Evolutionary conservation across 2,888 invertebrate genomes (phyloP).

Genomic region (Rhimphoctona megacephalus): DNA sequence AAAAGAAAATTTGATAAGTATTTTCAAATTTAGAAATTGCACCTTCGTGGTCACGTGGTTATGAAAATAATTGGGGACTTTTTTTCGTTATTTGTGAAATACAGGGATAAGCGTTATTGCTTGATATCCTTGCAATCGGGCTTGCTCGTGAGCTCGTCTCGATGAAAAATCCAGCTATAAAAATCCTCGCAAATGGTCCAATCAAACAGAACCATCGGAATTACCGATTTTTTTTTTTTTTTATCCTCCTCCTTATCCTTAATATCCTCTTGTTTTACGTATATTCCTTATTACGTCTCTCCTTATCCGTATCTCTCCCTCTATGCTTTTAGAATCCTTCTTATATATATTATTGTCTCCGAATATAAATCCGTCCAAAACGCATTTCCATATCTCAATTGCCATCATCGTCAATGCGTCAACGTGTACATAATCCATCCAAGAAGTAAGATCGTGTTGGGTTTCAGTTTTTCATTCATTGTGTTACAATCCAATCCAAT

Average conservation of each 20-base stretch:
- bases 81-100: conserved; percentile 50
- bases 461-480: conserved; percentile 85
- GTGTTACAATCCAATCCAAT: conserved; percentile 85
- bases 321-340: conserved; percentile 73
- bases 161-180: conserved; percentile 71
- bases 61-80: conserved; percentile 34
- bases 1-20: conserved; percentile 5
- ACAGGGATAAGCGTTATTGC: conserved; percentile 59
- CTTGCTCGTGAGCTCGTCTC: conserved; percentile 67
- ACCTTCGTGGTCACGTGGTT: conserved; percentile 54
- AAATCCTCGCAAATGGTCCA: conserved; percentile 66
- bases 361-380: conserved; percentile 77
- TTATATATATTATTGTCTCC: conserved; percentile 79
- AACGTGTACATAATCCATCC: conserved; percentile 84
- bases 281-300: conserved; percentile 60
- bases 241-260: conserved; percentile 76
- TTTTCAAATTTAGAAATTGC: conserved; percentile 39
- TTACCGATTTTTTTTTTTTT: conserved; percentile 21
- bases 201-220: conserved; percentile 51
- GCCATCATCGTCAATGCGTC: conserved; percentile 77
- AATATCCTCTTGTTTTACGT: conserved; percentile 76
- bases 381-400: conserved; percentile 72
- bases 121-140: conserved; percentile 64
- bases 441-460: conserved; percentile 84
- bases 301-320: conserved; percentile 67